These are phyloP conservation scores for Cephalophus harveyi DNA, from an alignment of 2,113 vertebrate species.

Conservation along the genomic window DNA sequence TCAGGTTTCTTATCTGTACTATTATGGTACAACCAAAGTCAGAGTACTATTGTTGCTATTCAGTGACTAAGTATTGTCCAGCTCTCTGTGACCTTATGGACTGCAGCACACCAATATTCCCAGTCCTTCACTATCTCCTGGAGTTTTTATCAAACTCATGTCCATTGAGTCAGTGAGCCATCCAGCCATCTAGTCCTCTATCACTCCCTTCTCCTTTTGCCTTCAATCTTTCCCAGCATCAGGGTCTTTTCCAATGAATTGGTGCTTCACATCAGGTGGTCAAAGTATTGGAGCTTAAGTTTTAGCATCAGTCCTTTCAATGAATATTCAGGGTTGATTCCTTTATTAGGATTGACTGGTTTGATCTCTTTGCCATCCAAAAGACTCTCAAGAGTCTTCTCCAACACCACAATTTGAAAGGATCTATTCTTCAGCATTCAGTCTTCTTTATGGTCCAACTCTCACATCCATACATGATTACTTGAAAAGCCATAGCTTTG, in stretches of 20 bases:
- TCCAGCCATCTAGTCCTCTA: not conserved
- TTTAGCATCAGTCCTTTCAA: not conserved
- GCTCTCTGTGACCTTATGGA: not conserved
- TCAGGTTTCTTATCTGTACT: not conserved
- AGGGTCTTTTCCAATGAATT: not conserved
- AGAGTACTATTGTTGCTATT: not conserved
- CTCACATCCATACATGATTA: not conserved
- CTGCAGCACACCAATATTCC: not conserved
- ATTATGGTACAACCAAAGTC: not conserved
- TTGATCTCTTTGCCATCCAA: not conserved
- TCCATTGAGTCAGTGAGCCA: not conserved
- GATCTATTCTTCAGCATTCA: not conserved
- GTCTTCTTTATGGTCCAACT: not conserved
- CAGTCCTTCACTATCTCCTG: not conserved
- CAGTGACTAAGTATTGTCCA: not conserved
- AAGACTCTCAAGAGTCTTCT: not conserved
- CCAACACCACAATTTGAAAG: not conserved
- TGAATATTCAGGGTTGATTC: not conserved
- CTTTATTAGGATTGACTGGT: not conserved
- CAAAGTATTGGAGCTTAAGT: not conserved
- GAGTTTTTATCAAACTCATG: not conserved
- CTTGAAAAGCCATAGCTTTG: not conserved
- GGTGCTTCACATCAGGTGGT: fast-evolving
- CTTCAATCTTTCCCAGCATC: not conserved
- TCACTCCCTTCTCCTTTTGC: not conserved